Evolutionary conservation across 1,140 invertebrate species (phyloP).

Genomic region (Procambarus virginalis): DNA sequence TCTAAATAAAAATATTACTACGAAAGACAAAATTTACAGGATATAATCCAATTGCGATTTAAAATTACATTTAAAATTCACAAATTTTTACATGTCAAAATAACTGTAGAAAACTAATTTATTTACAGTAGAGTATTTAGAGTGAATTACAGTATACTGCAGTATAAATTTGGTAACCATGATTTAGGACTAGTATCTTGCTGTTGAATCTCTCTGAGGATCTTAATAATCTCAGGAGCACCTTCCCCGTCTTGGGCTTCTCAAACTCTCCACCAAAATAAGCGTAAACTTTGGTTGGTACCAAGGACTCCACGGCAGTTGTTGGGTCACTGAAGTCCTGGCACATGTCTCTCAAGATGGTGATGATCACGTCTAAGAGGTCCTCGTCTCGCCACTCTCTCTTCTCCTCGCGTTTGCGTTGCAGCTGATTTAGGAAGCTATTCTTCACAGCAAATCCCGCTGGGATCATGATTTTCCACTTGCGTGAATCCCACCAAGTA

Average conservation of each 20-base stretch:
- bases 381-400: background rate
- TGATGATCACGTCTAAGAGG: background rate
- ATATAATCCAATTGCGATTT: too few relatives aligned
- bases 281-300: background rate
- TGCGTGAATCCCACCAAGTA: conserved; percentile 1
- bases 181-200: too few relatives aligned
- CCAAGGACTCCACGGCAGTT: background rate
- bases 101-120: too few relatives aligned
- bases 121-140: too few relatives aligned
- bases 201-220: background rate
- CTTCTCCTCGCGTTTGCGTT: background rate
- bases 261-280: conserved; percentile 19
- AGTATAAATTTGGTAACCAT: too few relatives aligned
- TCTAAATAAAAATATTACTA: too few relatives aligned
- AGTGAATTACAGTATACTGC: too few relatives aligned
- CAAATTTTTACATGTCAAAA: too few relatives aligned
- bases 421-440: background rate
- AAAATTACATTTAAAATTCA: too few relatives aligned
- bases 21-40: too few relatives aligned
- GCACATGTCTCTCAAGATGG: background rate
- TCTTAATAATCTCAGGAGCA: background rate
- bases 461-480: conserved; percentile 7
- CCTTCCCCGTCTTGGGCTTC: conserved; percentile 5
- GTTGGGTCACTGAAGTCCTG: background rate
- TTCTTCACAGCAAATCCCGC: conserved; percentile 12